These are phyloP conservation scores for Ctena decussata DNA, from an alignment of 2,888 invertebrate genomes.

Conservation along the genomic window DNA sequence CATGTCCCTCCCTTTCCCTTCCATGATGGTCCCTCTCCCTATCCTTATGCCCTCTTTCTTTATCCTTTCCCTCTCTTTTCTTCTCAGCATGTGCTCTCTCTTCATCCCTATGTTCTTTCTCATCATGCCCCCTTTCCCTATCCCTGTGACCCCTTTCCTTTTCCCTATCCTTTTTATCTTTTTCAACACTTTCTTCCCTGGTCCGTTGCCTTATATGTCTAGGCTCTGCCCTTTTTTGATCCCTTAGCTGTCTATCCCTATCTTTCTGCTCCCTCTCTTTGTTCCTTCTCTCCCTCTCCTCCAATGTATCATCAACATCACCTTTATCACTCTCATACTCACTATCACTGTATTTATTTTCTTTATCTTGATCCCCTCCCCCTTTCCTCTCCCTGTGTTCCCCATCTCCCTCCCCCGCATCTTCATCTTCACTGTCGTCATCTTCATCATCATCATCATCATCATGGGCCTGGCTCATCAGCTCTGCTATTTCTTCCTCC, in stretches of 20 bases:
- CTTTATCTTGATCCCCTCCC: constrained; percentile 23
- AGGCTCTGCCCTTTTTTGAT: constrained; percentile 31
- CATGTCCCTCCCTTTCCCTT: not conserved
- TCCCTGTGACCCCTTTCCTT: constrained; percentile 25
- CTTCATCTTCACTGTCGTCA: constrained; percentile 55
- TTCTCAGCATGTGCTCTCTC: constrained; percentile 20
- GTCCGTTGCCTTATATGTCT: constrained; percentile 21
- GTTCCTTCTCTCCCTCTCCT: constrained; percentile 47
- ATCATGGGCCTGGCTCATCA: constrained; percentile 73
- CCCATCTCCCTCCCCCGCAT: constrained; percentile 36
- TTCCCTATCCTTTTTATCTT: constrained; percentile 32
- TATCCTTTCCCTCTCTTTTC: constrained; percentile 1
- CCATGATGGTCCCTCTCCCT: not conserved
- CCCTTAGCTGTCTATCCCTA: constrained; percentile 35
- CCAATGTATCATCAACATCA: constrained; percentile 27
- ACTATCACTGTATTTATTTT: constrained; percentile 5
- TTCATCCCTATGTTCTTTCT: not conserved
- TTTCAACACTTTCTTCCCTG: constrained; percentile 1
- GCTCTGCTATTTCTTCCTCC: constrained; percentile 77
- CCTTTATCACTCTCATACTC: constrained; percentile 22
- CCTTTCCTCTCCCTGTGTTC: constrained; percentile 46
- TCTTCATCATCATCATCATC: constrained; percentile 47
- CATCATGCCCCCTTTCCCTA: constrained; percentile 27
- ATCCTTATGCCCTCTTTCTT: constrained; percentile 30
- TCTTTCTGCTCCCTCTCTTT: constrained; percentile 44